Evolutionary conservation across 1,140 invertebrate species (phyloP), one percentile per base, ranked within the genome.

Genomic region (Gonatopus flavifemur): DNA sequence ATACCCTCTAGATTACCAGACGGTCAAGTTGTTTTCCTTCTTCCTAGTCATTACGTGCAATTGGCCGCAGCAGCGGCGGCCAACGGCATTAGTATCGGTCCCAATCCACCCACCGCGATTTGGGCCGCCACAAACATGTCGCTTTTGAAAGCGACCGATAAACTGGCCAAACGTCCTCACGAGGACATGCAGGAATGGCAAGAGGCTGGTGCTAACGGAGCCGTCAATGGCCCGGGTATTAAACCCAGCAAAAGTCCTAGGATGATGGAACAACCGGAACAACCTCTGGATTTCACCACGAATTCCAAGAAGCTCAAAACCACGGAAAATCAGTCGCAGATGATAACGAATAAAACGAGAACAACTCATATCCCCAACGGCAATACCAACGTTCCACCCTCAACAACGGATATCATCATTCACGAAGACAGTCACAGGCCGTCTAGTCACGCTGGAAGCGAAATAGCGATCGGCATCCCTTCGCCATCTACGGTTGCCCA

Each of bases 41-140:
- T 82, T 21, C 81, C 81, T 39, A 81, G 80, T 58, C 79, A 81
- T 49, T 81, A 81, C 56, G 80, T 82, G 1, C 79, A 81, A 49
- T 39, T 80, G 18, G 80, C 79, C 3, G 76, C 77, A 0, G 76
- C 79, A 0, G 76, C 76, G 1, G 76, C 72, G 0, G 75, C 74
- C 16, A 78, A 77, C 45, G 74, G 72, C 4, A 77, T 77, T 39
- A 77, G 70, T 59, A 77, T 77, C 49, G 75, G 76, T 0, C 76
- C 76, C 0, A 78, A 77, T 40, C 74, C 76, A 2, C 76, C 76
- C 0, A 76, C 74, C 2, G 74, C 76, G 0, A 76, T 78, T 30
- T 77, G 76, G 76, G 76, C 76, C 0, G 70, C 76, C 0, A 77
- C 76, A 1, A 78, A 78, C 38, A 78, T 78, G 76, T 78, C 76